A percentile compares a stretch with the other conserved stretches of the same genome.
phyloP scores from a whole-genome alignment of 2,113 vertebrate species.

The Indicator maculatus region DNA sequence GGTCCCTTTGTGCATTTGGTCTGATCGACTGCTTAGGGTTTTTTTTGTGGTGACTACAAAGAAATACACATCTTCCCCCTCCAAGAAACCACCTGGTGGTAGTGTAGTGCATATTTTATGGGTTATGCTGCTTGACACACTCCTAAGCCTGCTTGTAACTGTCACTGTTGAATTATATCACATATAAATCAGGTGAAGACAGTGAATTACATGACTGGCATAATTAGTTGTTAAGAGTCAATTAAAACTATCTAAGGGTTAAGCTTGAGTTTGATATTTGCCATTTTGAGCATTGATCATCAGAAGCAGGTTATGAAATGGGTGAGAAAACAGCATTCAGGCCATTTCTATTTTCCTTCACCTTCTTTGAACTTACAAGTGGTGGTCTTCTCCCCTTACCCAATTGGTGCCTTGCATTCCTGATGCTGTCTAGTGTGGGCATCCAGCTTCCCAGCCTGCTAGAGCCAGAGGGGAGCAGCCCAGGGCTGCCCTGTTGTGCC shows the following conservation, averaged over 20 bases:
- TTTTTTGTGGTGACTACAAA: background rate
- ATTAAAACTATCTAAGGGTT: background rate
- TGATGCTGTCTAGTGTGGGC: background rate
- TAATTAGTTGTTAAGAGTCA: background rate
- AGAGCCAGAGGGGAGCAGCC: background rate
- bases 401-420: rapidly evolving
- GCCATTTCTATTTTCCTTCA: background rate
- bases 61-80: rapidly evolving
- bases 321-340: background rate
- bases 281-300: background rate
- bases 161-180: background rate
- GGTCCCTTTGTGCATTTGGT: background rate
- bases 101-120: background rate
- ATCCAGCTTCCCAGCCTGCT: background rate
- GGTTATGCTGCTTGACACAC: background rate
- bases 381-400: background rate
- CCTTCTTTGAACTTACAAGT: background rate
- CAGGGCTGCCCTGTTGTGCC: rapidly evolving
- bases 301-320: background rate
- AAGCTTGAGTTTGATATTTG: background rate
- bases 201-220: background rate
- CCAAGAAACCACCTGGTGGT: rapidly evolving
- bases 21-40: background rate
- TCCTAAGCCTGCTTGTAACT: background rate
- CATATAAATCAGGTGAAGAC: background rate